phyloP scores from a whole-genome alignment of 2,113 vertebrate species.

The Lamprologus ornatipinnis region DNA sequence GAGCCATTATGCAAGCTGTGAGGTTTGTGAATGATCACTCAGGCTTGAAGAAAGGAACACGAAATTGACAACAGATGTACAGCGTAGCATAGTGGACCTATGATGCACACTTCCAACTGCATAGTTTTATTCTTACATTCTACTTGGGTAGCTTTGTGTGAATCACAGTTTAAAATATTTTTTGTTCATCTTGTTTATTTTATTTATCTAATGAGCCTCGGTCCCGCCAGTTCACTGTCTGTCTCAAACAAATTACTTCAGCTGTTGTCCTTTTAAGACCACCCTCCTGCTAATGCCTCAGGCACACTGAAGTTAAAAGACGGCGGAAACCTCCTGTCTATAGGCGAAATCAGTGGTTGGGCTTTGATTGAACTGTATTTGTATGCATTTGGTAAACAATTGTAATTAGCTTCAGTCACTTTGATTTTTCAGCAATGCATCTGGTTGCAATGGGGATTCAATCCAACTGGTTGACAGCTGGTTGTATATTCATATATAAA shows the following conservation, averaged over 20 bases:
- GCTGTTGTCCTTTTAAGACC: background rate
- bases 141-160: background rate
- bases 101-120: background rate
- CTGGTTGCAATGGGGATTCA: background rate
- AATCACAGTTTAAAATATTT: background rate
- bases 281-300: background rate
- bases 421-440: background rate
- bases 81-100: background rate
- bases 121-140: background rate
- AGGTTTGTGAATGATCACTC: background rate
- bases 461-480: background rate
- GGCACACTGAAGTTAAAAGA: background rate
- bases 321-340: accelerated
- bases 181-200: background rate
- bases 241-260: background rate
- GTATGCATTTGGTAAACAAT: background rate
- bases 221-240: background rate
- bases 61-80: background rate
- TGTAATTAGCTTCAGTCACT: background rate
- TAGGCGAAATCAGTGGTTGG: accelerated
- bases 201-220: background rate
- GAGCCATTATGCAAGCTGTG: background rate
- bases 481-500: background rate
- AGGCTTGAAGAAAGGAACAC: background rate
- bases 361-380: background rate